Evolutionary conservation across 2,888 invertebrate genomes (phyloP), one percentile per base, ranked within the genome.

Genomic region (Oxyteleia sp.): DNA sequence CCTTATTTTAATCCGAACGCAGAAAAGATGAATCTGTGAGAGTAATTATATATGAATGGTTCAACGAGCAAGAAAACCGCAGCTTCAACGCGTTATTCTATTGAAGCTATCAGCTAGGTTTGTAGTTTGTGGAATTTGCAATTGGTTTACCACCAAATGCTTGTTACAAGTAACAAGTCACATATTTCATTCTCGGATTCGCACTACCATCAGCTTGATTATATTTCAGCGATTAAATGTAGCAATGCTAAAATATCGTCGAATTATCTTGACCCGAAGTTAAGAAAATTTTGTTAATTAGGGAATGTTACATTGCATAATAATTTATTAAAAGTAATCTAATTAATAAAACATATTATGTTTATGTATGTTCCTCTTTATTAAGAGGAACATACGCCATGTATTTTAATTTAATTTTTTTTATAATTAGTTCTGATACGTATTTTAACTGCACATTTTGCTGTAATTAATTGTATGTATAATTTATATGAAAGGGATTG

Each of bases 91-190:
- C 76, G 69, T 75, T 78, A 75, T 76, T 82, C 71, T 64, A 71
- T 82, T 57, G 55, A 76, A 76, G 72, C 64, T 76, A 82, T 82
- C 82, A 76, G 72, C 72, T 72, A 55, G 76, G 38, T 76, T 82
- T 69, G 76, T 66, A 64, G 69, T 76, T 82, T 76, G 76, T 66
- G 82, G 76, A 82, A 76, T 82, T 82, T 61, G 71, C 61, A 71
- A 82, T 61, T 66, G 76, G 82, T 82, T 55, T 61, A 82, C 82
- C 82, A 71, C 76, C 20, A 61, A 78, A 76, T 59, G 82, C 72
- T 78, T 82, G 68, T 78, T 78, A 68, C 63, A 64, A 80, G 68
- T 68, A 83, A 78, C 78, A 83, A 83, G 74, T 78, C 78, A 74
- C 55, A 83, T 83, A 83, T 83, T 83, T 83, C 82, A 78, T 71